Evolutionary conservation across 2,888 invertebrate species (phyloP).

Genomic region (Leptinotarsa rubiginosa): DNA sequence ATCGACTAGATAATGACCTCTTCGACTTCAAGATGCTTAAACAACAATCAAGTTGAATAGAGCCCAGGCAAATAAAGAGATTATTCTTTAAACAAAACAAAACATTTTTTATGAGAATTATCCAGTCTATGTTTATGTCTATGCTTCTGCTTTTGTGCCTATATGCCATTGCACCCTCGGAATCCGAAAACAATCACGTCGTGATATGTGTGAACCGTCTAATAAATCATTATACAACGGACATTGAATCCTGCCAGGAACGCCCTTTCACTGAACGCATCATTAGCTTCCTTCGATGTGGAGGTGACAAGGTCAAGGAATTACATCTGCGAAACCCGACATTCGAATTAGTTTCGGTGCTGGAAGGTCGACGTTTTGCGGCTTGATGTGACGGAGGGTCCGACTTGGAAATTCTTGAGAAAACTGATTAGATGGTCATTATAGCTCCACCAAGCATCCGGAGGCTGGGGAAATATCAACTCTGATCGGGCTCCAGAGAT

Average conservation of each 20-base stretch:
- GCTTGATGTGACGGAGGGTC: background rate
- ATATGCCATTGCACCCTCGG: background rate
- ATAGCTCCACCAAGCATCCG: constrained; percentile 3
- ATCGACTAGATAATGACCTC: no score
- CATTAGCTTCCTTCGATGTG: background rate
- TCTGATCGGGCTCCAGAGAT: constrained; percentile 16
- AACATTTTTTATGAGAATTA: no score
- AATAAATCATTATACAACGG: background rate
- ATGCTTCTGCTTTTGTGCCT: no score
- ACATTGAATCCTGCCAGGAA: background rate
- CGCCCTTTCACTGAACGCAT: background rate
- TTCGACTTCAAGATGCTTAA: no score
- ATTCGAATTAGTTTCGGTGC: background rate
- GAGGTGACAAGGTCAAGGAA: constrained; percentile 8
- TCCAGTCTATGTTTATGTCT: no score
- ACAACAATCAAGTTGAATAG: no score
- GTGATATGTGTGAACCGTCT: background rate
- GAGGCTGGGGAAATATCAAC: constrained; percentile 14
- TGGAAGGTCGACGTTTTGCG: background rate
- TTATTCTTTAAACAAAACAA: no score
- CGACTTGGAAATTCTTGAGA: constrained; percentile 14
- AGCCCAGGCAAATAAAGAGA: no score
- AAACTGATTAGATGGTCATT: constrained; percentile 12
- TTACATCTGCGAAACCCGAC: constrained; percentile 3
- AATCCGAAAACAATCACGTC: background rate